Conservation (phyloP, 2,888 invertebrate species). For the Drosophila mulleri region DNA sequence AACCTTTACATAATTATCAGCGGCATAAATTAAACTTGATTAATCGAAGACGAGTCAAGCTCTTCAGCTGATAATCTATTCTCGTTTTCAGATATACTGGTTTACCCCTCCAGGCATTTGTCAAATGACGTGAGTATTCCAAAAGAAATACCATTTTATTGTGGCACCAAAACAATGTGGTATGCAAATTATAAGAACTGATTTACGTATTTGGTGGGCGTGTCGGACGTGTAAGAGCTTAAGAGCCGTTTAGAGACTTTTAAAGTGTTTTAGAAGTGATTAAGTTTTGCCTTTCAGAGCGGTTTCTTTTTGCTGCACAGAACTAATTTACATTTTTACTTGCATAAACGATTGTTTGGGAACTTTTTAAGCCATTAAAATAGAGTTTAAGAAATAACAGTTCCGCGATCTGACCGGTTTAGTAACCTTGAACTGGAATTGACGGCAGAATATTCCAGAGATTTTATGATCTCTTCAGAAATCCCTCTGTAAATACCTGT, state of each 20-base stretch:
- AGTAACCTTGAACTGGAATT: background rate
- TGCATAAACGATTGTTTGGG: background rate
- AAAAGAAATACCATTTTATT: conserved; percentile 19
- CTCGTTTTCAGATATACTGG: conserved; percentile 28
- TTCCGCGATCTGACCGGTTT: background rate
- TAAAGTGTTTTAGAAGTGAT: background rate
- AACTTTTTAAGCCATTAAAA: background rate
- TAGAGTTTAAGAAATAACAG: background rate
- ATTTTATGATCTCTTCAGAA: background rate
- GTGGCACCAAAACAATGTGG: background rate
- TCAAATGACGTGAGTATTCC: background rate
- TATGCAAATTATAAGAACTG: conserved; percentile 5
- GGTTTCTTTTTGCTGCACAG: background rate
- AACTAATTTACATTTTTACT: background rate
- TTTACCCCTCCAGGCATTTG: conserved; percentile 4
- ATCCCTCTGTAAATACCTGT: background rate
- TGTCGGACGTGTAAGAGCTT: background rate
- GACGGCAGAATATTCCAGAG: background rate
- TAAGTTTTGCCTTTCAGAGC: background rate
- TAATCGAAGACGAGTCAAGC: background rate
- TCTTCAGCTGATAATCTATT: conserved; percentile 5
- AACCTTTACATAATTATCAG: conserved; percentile 11
- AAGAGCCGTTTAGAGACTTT: background rate
- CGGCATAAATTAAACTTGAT: conserved; percentile 24
- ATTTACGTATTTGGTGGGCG: background rate